These are phyloP conservation scores for Brenthis daphne DNA, from an alignment of 2,888 invertebrate species.

Conservation along the genomic window DNA sequence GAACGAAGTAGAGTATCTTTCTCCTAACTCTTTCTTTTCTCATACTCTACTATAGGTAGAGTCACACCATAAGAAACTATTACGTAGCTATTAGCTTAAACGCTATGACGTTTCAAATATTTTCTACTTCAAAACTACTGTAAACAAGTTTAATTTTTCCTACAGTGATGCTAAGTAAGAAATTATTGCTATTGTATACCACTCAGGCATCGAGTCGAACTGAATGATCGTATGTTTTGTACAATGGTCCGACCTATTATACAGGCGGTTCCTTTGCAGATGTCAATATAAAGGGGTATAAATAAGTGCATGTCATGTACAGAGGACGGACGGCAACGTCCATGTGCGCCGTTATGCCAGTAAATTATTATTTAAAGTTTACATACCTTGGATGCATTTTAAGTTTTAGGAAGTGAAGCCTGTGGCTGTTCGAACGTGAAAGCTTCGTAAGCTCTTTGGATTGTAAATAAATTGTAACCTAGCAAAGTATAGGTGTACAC, in stretches of 20 bases:
- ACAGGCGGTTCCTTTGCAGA: constrained; percentile 58
- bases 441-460: no score
- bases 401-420: constrained; percentile 11
- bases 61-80: no score
- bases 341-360: constrained; percentile 50
- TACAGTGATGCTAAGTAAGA: constrained; percentile 36
- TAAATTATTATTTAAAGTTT: constrained; percentile 41
- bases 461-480: no score
- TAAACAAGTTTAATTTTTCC: constrained; percentile 11
- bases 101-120: no score
- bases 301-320: constrained; percentile 67
- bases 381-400: constrained; percentile 4
- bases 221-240: constrained; percentile 57
- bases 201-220: constrained; percentile 46
- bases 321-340: constrained; percentile 50
- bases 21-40: no score
- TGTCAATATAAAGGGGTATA: constrained; percentile 38
- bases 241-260: constrained; percentile 70
- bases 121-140: constrained; percentile 10
- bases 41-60: no score
- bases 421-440: not conserved
- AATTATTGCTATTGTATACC: constrained; percentile 63
- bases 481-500: no score
- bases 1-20: no score
- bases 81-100: no score